Conservation (phyloP, 2,888 invertebrate species). For the Spisula subtruncata region DNA sequence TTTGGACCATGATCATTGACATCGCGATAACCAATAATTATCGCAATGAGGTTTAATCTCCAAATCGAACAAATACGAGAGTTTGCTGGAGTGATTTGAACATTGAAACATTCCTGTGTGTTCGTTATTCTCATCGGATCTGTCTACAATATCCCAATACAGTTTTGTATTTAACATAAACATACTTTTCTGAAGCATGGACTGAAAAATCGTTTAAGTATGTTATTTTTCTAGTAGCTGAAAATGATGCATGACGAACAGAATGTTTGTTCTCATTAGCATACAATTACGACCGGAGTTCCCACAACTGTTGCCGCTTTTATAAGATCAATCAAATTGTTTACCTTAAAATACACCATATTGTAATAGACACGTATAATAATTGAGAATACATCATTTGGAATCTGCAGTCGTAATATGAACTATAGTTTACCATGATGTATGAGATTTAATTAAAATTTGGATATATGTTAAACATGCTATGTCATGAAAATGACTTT, state of each 20-base stretch:
- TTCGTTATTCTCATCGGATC: no score
- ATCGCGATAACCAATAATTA: no score
- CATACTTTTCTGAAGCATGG: background rate
- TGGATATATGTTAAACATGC: background rate
- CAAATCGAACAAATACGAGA: no score
- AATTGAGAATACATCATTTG: background rate
- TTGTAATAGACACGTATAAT: background rate
- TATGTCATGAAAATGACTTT: background rate
- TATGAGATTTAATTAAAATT: slow-evolving; percentile 22
- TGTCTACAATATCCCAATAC: no score
- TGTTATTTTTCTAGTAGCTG: background rate
- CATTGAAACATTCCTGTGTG: no score
- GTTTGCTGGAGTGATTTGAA: no score
- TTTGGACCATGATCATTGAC: no score
- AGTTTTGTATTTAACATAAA: no score
- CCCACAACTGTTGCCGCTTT: background rate
- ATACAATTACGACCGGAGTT: background rate
- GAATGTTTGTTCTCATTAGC: background rate
- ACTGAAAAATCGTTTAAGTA: background rate
- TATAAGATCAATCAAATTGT: background rate
- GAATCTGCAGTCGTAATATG: background rate
- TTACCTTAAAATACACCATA: background rate
- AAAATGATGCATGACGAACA: background rate
- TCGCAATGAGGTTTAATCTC: no score
- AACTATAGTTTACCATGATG: background rate